Evolutionary conservation across 1,140 invertebrate genomes (phyloP), one percentile per base, ranked within the genome.

Genomic region (Drosophila burlai): DNA sequence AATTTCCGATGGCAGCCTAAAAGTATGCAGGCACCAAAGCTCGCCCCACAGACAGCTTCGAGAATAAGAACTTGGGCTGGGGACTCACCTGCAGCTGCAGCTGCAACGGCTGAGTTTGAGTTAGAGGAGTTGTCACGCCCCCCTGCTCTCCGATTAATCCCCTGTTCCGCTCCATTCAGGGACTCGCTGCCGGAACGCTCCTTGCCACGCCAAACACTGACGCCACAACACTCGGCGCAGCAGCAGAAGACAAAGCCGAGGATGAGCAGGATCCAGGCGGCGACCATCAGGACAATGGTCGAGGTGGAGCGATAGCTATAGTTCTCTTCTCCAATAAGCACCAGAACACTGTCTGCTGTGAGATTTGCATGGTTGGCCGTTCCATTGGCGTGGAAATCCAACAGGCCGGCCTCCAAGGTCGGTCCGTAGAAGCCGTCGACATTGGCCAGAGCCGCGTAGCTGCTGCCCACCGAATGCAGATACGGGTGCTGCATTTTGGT

Each of bases 191-290:
- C 59, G 29, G 71, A 59, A 13, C 66, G 73, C 47, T 87, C 81
- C 71, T 83, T 86, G 24, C 83, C 81, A 42, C 85, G 79, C 85
- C 85, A 90, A 40, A 90, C 79, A 45, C 86, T 85, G 10, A 90
- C 80, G 43, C 85, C 78, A 21, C 83, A 92, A 47, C 90, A 92
- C 57, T 92, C 91, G 46, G 83, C 83, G 55, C 91, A 92, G 62
- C 85, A 92, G 72, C 91, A 92, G 31, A 92, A 82, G 24, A 86
- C 83, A 75, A 92, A 92, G 46, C 91, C 85, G 29, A 91, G 40
- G 59, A 92, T 92, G 55, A 92, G 69, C 8, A 92, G 66, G 21
- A 84, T 76, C 91, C 91, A 92, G 34, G 90, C 91, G 55, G 77
- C 18, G 6, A 92, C 81, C 90, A 92, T 92, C 40, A 92, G 76